Conservation (phyloP, 2,888 invertebrate species). For the Unio delphinus region DNA sequence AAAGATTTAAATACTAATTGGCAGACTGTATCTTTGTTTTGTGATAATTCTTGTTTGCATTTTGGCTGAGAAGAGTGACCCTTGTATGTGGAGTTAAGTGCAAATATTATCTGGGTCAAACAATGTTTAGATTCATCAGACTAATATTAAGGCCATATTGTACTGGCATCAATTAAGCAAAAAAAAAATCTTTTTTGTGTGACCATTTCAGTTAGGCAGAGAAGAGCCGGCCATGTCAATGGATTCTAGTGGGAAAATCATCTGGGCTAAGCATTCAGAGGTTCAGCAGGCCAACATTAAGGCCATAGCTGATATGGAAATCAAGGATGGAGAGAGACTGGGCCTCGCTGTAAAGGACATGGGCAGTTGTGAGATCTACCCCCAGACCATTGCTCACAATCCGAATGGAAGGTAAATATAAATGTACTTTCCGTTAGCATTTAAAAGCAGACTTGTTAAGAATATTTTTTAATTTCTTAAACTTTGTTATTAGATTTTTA, state of each 20-base stretch:
- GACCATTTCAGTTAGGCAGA: slow-evolving; percentile 80
- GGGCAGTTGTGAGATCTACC: slow-evolving; percentile 99
- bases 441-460: background rate
- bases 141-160: too few relatives aligned
- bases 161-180: too few relatives aligned
- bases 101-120: too few relatives aligned
- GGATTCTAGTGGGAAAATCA: slow-evolving; percentile 98
- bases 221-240: slow-evolving; percentile 99
- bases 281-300: slow-evolving; percentile 97
- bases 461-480: background rate
- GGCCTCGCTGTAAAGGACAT: slow-evolving; percentile 97
- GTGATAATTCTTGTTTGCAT: too few relatives aligned
- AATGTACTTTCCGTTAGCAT: background rate
- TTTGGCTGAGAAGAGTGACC: too few relatives aligned
- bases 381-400: slow-evolving; percentile 98
- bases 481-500: background rate
- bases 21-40: too few relatives aligned
- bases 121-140: too few relatives aligned
- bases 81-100: too few relatives aligned
- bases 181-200: slow-evolving; percentile 1
- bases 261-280: slow-evolving; percentile 99
- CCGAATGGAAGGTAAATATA: slow-evolving; percentile 88
- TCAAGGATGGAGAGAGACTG: slow-evolving; percentile 92
- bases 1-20: too few relatives aligned
- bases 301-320: slow-evolving; percentile 75